These are phyloP conservation scores for Calliphora vicina DNA, from an alignment of 1,140 invertebrate genomes.

Conservation along the genomic window DNA sequence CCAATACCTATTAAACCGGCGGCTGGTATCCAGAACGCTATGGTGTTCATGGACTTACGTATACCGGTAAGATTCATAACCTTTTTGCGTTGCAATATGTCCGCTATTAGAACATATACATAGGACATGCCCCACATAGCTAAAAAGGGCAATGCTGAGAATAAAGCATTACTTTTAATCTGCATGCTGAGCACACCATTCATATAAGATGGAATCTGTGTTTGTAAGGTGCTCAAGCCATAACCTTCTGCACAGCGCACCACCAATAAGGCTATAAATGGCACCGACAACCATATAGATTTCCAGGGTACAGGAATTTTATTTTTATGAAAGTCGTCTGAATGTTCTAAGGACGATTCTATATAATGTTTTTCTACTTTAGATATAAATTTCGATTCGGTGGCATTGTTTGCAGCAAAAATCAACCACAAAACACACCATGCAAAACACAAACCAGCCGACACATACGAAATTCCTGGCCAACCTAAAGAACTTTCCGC, in stretches of 20 bases:
- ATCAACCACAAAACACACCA: slow-evolving; percentile 74
- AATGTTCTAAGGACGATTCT: slow-evolving; percentile 62
- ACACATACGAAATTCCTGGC: slow-evolving; percentile 81
- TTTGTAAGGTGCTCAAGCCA: slow-evolving; percentile 92
- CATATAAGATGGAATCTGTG: slow-evolving; percentile 91
- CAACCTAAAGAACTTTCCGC: slow-evolving; percentile 74
- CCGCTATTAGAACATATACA: slow-evolving; percentile 71
- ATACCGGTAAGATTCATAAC: slow-evolving; percentile 65
- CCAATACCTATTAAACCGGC: slow-evolving; percentile 70
- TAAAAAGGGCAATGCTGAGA: slow-evolving; percentile 82
- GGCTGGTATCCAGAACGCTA: slow-evolving; percentile 70
- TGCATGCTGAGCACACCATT: slow-evolving; percentile 81
- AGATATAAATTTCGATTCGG: slow-evolving; percentile 68
- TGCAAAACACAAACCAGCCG: slow-evolving; percentile 70
- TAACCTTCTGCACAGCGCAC: slow-evolving; percentile 89
- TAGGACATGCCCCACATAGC: slow-evolving; percentile 76
- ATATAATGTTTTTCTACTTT: slow-evolving; percentile 72
- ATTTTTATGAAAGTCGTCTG: slow-evolving; percentile 52
- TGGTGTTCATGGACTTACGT: slow-evolving; percentile 73
- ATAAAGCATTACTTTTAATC: slow-evolving; percentile 76
- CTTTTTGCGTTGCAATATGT: slow-evolving; percentile 68
- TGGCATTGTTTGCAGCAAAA: slow-evolving; percentile 73
- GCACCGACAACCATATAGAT: slow-evolving; percentile 77
- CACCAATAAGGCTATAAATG: slow-evolving; percentile 85
- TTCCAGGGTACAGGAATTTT: slow-evolving; percentile 73